A percentile compares a stretch with the other conserved stretches of the same genome.
Evolutionary conservation across 2,113 vertebrate genomes (phyloP).

Genomic region (Nestor notabilis): DNA sequence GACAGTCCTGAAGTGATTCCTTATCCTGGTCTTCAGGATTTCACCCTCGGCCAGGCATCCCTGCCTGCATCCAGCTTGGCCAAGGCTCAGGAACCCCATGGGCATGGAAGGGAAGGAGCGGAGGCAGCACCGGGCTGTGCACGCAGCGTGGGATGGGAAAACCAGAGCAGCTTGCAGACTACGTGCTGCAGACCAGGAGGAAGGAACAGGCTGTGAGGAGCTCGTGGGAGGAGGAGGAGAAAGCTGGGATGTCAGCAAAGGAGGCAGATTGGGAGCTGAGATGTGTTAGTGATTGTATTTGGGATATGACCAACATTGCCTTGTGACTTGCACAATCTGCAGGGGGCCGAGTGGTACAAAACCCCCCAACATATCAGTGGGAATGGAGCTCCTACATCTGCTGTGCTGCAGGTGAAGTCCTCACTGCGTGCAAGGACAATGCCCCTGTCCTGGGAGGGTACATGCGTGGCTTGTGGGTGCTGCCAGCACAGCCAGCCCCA

Average conservation of each 20-base stretch:
- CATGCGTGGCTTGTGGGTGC: fast-evolving
- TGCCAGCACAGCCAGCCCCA: not conserved
- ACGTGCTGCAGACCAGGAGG: not conserved
- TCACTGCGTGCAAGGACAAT: not conserved
- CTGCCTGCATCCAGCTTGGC: not conserved
- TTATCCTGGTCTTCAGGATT: not conserved
- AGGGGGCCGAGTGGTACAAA: not conserved
- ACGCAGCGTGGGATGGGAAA: not conserved
- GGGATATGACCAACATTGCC: slow-evolving; percentile 20
- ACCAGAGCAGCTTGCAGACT: slow-evolving; percentile 23
- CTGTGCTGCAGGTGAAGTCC: not conserved
- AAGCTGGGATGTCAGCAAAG: slow-evolving; percentile 22
- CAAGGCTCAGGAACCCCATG: not conserved
- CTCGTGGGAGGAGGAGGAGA: slow-evolving; percentile 38
- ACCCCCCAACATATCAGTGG: not conserved
- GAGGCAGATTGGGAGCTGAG: slow-evolving; percentile 45
- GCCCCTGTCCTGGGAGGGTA: not conserved
- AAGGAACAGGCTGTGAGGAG: slow-evolving; percentile 26
- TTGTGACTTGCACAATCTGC: slow-evolving; percentile 34
- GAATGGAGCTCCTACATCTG: not conserved
- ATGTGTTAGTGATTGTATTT: not conserved
- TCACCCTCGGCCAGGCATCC: not conserved
- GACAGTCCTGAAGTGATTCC: not conserved
- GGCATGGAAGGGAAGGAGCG: not conserved
- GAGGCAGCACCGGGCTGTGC: not conserved